Evolutionary conservation across 2,113 vertebrate genomes (phyloP).

Genomic region (Guaruba guarouba): DNA sequence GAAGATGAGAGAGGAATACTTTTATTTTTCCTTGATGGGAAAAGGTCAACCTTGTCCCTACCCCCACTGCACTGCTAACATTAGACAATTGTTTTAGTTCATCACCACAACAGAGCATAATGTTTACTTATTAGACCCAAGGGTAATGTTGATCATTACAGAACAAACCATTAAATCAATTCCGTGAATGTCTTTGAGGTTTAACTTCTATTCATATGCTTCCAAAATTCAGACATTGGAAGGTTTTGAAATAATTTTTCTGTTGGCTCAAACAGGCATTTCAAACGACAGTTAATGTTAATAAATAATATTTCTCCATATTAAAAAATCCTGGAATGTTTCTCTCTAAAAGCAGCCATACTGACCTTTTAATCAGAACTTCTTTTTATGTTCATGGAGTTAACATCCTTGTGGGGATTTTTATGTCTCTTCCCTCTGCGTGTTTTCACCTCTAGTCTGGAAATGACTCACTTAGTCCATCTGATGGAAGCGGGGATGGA

Average conservation of each 20-base stretch:
- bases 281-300: slow-evolving; percentile 31
- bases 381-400: slow-evolving; percentile 30
- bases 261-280: background rate
- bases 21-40: slow-evolving; percentile 50
- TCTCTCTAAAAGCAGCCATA: background rate
- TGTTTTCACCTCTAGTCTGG: slow-evolving; percentile 64
- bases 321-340: slow-evolving; percentile 22
- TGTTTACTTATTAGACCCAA: slow-evolving; percentile 69
- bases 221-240: slow-evolving; percentile 46
- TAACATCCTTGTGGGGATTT: slow-evolving; percentile 59
- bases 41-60: slow-evolving; percentile 55
- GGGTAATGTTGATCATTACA: slow-evolving; percentile 62
- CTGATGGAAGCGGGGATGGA: slow-evolving; percentile 38
- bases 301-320: slow-evolving; percentile 31
- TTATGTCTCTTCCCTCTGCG: slow-evolving; percentile 46
- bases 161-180: slow-evolving; percentile 71
- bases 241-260: slow-evolving; percentile 57
- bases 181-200: slow-evolving; percentile 61
- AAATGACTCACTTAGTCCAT: slow-evolving; percentile 65
- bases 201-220: slow-evolving; percentile 43
- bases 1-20: slow-evolving; percentile 47
- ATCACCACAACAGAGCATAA: slow-evolving; percentile 64
- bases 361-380: slow-evolving; percentile 63
- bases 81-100: slow-evolving; percentile 66
- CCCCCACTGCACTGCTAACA: slow-evolving; percentile 20